Evolutionary conservation across 1,140 invertebrate species (phyloP).

Genomic region (Pseudobourletiella spinata): DNA sequence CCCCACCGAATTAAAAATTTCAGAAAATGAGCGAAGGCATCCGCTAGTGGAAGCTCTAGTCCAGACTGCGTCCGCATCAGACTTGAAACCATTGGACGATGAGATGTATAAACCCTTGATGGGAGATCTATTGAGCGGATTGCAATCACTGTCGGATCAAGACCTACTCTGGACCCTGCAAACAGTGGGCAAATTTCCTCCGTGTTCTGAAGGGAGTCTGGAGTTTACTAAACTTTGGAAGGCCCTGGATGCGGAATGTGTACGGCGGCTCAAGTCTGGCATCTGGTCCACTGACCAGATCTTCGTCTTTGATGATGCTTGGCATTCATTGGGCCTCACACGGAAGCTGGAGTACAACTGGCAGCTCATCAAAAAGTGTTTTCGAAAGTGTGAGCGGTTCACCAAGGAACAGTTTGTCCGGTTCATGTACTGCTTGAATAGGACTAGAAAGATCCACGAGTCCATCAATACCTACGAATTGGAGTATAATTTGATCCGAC

Average conservation of each 20-base stretch:
- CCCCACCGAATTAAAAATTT: too few species aligned
- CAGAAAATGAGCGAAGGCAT: too few species aligned
- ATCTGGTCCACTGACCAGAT: slow-evolving; percentile 38
- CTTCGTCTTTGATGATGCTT: slow-evolving; percentile 46
- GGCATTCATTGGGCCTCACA: slow-evolving; percentile 43
- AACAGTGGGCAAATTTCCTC: not conserved
- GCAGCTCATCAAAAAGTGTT: slow-evolving; percentile 43
- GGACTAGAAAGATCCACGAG: slow-evolving; percentile 38
- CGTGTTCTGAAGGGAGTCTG: not conserved
- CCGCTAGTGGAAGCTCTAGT: too few species aligned
- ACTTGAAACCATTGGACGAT: not conserved
- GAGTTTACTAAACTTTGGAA: slow-evolving; percentile 40
- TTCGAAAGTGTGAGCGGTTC: slow-evolving; percentile 42
- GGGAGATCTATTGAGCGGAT: not conserved
- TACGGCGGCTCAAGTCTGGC: slow-evolving; percentile 41
- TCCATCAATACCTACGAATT: slow-evolving; percentile 48
- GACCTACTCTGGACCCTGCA: not conserved
- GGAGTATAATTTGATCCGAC: slow-evolving; percentile 44
- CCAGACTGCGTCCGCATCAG: not conserved
- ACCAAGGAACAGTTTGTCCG: slow-evolving; percentile 47
- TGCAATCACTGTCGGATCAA: not conserved
- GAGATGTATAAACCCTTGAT: not conserved
- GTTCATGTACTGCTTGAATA: slow-evolving; percentile 48
- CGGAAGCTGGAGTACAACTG: slow-evolving; percentile 43
- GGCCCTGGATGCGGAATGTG: slow-evolving; percentile 47